A percentile compares a stretch with the other conserved stretches of the same genome.
Conservation (phyloP, 2,888 invertebrate species). For the Drosophila buzzatii region DNA sequence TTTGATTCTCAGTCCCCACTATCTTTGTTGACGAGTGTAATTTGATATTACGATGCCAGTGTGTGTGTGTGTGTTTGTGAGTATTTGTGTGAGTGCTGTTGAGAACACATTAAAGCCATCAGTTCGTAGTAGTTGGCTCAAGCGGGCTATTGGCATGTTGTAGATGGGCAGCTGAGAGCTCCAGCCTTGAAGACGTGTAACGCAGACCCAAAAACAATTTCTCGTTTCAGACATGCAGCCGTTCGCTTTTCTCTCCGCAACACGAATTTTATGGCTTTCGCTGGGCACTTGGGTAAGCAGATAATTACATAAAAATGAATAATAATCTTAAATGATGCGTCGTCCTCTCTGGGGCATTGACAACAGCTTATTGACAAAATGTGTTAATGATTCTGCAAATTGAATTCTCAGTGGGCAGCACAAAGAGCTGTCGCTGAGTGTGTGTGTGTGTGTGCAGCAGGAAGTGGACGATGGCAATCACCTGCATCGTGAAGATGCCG, state of each 20-base stretch:
- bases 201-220: slow-evolving; percentile 33
- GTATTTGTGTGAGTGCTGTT: slow-evolving; percentile 12
- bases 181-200: slow-evolving; percentile 7
- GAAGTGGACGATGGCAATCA: slow-evolving; percentile 55
- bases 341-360: slow-evolving; percentile 53
- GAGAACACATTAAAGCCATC: slow-evolving; percentile 42
- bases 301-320: slow-evolving; percentile 78
- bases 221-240: slow-evolving; percentile 11
- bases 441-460: slow-evolving; percentile 28
- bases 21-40: slow-evolving; percentile 34
- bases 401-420: slow-evolving; percentile 52
- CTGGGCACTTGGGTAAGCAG: slow-evolving; percentile 55
- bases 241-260: neutral
- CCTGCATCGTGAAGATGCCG: slow-evolving; percentile 66
- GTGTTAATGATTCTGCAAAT: slow-evolving; percentile 75
- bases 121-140: slow-evolving; percentile 35
- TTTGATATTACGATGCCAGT: slow-evolving; percentile 32
- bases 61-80: neutral
- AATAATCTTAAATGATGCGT: slow-evolving; percentile 66
- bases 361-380: slow-evolving; percentile 74
- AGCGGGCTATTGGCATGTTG: slow-evolving; percentile 41
- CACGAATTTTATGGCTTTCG: slow-evolving; percentile 37
- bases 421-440: neutral
- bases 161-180: slow-evolving; percentile 19
- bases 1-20: neutral